Percentiles rank a stretch among this genome's conserved stretches.
phyloP scores from a whole-genome alignment of 1,140 invertebrate species.

The Drosophila murphyi region DNA sequence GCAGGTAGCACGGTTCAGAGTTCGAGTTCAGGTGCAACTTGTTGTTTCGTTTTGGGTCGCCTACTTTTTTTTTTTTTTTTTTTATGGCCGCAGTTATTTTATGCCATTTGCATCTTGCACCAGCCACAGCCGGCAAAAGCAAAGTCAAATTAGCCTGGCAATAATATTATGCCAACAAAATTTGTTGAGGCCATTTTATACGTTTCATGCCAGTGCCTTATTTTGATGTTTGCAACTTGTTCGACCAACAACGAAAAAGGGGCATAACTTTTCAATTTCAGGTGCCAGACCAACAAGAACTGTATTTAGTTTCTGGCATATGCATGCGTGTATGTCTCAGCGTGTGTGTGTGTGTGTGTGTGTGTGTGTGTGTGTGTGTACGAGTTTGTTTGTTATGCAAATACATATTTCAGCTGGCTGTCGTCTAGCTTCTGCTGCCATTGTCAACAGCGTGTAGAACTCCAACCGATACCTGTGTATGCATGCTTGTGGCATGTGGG shows the following conservation, averaged over 20 bases:
- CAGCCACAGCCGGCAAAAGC: background rate
- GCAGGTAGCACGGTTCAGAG: slow-evolving; percentile 11
- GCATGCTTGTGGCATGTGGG: slow-evolving; percentile 4
- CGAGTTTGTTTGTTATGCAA: slow-evolving; percentile 27
- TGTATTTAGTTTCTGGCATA: slow-evolving; percentile 19
- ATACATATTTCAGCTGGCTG: slow-evolving; percentile 27
- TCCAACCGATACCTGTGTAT: background rate
- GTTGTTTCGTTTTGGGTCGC: slow-evolving; percentile 54
- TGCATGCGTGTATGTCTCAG: slow-evolving; percentile 4
- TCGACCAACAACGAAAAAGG: slow-evolving; percentile 13
- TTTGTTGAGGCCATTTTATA: slow-evolving; percentile 38
- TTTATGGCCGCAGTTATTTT: slow-evolving; percentile 66
- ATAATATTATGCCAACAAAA: slow-evolving; percentile 43
- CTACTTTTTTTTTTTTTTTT: slow-evolving; percentile 20
- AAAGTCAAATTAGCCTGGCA: slow-evolving; percentile 39
- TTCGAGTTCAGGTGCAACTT: slow-evolving; percentile 27
- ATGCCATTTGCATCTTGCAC: slow-evolving; percentile 77
- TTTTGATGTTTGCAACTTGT: slow-evolving; percentile 38
- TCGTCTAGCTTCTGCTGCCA: slow-evolving; percentile 12
- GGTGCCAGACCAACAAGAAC: background rate
- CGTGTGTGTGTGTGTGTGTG: background rate
- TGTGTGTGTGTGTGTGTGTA: slow-evolving; percentile 3
- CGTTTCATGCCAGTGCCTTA: slow-evolving; percentile 25
- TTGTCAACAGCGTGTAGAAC: slow-evolving; percentile 24
- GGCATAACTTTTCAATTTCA: slow-evolving; percentile 40